These are phyloP conservation scores for Condylura cristata DNA, from an alignment of 2,113 vertebrate genomes.

Conservation along the genomic window DNA sequence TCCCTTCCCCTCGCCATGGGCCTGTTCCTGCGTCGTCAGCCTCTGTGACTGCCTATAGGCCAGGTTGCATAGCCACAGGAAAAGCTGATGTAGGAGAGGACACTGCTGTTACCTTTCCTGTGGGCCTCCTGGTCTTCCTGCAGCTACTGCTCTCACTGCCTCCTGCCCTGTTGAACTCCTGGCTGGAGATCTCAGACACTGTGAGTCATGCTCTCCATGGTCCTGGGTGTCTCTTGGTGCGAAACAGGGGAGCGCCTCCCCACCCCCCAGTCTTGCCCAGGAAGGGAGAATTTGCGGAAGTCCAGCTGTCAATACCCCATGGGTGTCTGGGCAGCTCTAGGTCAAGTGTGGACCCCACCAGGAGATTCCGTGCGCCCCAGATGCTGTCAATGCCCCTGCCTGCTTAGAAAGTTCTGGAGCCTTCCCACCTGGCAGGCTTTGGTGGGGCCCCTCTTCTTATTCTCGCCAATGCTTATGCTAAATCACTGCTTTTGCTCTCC, in stretches of 20 bases:
- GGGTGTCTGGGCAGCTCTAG: background rate
- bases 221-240: background rate
- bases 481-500: background rate
- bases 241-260: background rate
- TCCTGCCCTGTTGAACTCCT: background rate
- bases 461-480: background rate
- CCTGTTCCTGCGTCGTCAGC: accelerated
- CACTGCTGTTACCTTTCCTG: background rate
- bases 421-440: background rate
- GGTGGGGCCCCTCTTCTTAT: background rate
- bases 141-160: background rate
- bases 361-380: background rate
- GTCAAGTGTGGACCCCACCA: background rate
- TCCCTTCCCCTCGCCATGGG: no score
- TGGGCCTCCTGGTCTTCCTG: background rate
- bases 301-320: accelerated
- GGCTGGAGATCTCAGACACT: background rate
- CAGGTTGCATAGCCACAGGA: accelerated
- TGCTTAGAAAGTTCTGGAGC: background rate
- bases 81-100: background rate
- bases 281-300: background rate
- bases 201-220: background rate
- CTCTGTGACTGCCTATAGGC: accelerated
- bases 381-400: accelerated
- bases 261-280: background rate